Percentiles rank a stretch among this genome's conserved stretches.
phyloP scores from a whole-genome alignment of 2,113 vertebrate genomes.

The Lepisosteus oculatus region DNA sequence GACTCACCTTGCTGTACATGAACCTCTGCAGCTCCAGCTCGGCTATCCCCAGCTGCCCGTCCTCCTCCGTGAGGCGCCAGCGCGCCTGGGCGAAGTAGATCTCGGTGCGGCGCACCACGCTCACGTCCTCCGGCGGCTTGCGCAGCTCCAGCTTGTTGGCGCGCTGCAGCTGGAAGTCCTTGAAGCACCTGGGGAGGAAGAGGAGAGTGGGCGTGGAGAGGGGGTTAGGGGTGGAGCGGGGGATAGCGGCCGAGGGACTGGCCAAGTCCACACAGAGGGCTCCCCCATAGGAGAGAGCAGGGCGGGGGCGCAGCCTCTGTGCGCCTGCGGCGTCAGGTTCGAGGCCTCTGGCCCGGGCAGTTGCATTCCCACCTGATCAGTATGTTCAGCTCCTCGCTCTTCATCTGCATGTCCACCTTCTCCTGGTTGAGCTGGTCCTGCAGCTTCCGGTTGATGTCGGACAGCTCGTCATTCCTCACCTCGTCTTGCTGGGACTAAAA shows the following conservation, averaged over 20 bases:
- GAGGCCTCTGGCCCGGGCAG: background rate
- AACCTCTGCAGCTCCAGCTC: slow-evolving; percentile 95
- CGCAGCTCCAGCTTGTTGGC: slow-evolving; percentile 95
- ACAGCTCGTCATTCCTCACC: slow-evolving; percentile 72
- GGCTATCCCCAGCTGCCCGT: slow-evolving; percentile 94
- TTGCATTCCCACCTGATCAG: slow-evolving; percentile 79
- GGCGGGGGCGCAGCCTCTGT: too few species aligned
- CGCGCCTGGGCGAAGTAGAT: slow-evolving; percentile 95
- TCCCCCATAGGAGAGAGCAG: too few species aligned
- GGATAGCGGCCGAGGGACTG: background rate
- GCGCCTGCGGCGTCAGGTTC: too few species aligned
- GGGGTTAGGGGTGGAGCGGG: background rate
- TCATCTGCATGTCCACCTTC: slow-evolving; percentile 89
- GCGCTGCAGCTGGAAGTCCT: slow-evolving; percentile 93
- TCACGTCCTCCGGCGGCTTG: slow-evolving; percentile 90
- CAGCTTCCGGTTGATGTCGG: slow-evolving; percentile 81
- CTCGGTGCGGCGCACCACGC: slow-evolving; percentile 88
- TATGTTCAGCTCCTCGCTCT: slow-evolving; percentile 97
- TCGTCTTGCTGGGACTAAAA: slow-evolving; percentile 84
- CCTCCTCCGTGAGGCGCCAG: slow-evolving; percentile 95
- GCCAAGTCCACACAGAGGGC: background rate
- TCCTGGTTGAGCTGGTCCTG: slow-evolving; percentile 94
- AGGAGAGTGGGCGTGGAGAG: background rate
- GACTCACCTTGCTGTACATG: slow-evolving; percentile 94
- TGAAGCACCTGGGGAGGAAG: slow-evolving; percentile 79